These are phyloP conservation scores for Aphelocoma californica DNA, from an alignment of 2,797 vertebrate species.

Conservation along the genomic window DNA sequence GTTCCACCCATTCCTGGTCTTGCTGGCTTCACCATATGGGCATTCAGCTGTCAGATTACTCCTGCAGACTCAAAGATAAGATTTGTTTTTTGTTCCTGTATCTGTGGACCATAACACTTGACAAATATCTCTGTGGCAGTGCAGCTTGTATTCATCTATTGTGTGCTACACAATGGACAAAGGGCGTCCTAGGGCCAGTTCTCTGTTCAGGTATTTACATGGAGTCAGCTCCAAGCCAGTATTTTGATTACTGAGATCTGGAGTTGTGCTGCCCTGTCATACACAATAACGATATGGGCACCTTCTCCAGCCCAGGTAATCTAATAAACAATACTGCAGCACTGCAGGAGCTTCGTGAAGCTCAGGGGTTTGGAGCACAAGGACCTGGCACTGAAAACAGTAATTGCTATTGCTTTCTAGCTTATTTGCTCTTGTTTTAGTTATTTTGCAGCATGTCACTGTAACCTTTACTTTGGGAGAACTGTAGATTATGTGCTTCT, in stretches of 20 bases:
- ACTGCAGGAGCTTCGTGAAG: background rate
- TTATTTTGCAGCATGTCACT: background rate
- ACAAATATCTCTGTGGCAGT: background rate
- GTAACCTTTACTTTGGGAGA: background rate
- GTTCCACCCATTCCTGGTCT: background rate
- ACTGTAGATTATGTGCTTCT: background rate
- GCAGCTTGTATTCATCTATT: background rate
- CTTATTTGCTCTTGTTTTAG: background rate
- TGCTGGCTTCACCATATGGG: background rate
- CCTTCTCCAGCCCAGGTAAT: background rate
- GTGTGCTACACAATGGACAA: background rate
- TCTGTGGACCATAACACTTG: background rate
- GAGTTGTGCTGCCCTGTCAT: background rate
- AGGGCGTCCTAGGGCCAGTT: background rate
- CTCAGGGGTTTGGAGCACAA: background rate
- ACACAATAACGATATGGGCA: rapidly evolving
- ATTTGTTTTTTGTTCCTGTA: background rate
- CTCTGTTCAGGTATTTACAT: background rate
- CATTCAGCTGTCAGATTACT: background rate
- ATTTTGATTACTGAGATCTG: background rate
- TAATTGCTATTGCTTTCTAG: background rate
- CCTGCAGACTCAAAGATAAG: background rate
- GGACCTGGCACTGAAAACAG: background rate
- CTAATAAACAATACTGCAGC: background rate
- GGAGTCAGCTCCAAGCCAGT: background rate